Base-by-base conservation (phyloP, 2,113 vertebrate species). In the Hippocampus abdominalis region DNA sequence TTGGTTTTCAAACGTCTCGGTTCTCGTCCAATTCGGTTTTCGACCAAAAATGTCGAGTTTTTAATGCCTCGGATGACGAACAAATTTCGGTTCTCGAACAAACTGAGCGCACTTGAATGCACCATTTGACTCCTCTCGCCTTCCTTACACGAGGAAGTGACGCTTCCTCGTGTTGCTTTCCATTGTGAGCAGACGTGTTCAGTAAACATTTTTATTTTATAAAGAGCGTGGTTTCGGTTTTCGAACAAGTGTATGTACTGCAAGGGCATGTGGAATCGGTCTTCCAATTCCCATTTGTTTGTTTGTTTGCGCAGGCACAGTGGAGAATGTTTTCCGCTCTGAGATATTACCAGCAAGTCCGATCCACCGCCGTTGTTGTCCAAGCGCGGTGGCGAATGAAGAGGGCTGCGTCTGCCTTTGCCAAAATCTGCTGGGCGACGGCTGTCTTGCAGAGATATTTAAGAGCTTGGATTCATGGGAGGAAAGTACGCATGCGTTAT, bases 361-460 rank as follows among this genome's bases (percentile, higher is more conserved):
- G 82, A 74, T 74, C 87, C 73, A 86, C 85, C 48, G 76, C 91
- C 42, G 27, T 94, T 63, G 69, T 94, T 66, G 61, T 94, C 32
- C 95, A 97, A 80, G 91, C 93, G 27, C 90, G 89, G 48, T 90
- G 94, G 88, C 89, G 94, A 69, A 95, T 93, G 92, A 89, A 86
- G 69, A 90, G 88, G 51, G 90, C 91, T 7, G 79, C 86, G 15
- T 21, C 80, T 11, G 79, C 87, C 63, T 95, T 94, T 32, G 86
- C 80, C 46, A 85, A 9, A 49, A 79, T 89, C 49, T 48, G 69
- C 60, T 78, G 89, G 88, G 95, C 94, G 3, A 49, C 82, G 4
- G 20, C 88, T 32, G 89, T 90, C 65, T 83, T 97, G 79, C 95
- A 96, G 85, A 88, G 68, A 53, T 73, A n/a, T 66, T 87, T 85